Evolutionary conservation across 2,888 invertebrate species (phyloP), one percentile per base, ranked within the genome.

Genomic region (Harpagoxenus sublaevis): DNA sequence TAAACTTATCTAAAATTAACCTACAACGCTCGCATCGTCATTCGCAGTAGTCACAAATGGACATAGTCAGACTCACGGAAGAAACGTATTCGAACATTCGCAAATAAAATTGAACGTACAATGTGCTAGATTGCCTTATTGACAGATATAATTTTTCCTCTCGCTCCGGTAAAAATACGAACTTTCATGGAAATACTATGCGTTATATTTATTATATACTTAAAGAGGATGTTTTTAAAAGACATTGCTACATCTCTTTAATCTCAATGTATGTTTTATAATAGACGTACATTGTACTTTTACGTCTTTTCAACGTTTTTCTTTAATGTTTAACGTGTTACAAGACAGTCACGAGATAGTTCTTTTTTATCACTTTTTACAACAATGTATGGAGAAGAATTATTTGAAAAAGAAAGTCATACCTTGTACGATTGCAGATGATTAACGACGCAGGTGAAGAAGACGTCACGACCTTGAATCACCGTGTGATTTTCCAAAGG

Each of bases 371-470:
- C 1, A 10, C 3, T 31, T 57, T 57, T 73, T 23, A 57, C 28
- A 2, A 18, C n/a, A 23, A 35, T n/a, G 42, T 8, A 51, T 15
- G 8, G 35, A 35, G 15, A 15, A 23, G 4, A 57, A 28, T 48
- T 42, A 12, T 48, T 74, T 48, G 74, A 48, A 48, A 48, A 28
- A 48, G 23, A 18, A 60, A 53, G 53, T 60, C 28, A 10, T 96
- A 98, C 98, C 97, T 98, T 97, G 95, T 98, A 98, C 92, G 97
- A 96, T 88, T 97, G 98, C 89, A 98, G 96, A 95, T 98, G 97
- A 95, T 98, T 98, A 93, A 98, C 98, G 90, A 98, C 97, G 94
- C 98, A 98, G 70, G 98, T 98, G 95, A 98, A 98, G 94, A 97
- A 97, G 77, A 98, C 97, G 95, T 98, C 98, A 74, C 98, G 96